Conservation (phyloP, 2,113 vertebrate genomes). For the Oreocharis arfaki region DNA sequence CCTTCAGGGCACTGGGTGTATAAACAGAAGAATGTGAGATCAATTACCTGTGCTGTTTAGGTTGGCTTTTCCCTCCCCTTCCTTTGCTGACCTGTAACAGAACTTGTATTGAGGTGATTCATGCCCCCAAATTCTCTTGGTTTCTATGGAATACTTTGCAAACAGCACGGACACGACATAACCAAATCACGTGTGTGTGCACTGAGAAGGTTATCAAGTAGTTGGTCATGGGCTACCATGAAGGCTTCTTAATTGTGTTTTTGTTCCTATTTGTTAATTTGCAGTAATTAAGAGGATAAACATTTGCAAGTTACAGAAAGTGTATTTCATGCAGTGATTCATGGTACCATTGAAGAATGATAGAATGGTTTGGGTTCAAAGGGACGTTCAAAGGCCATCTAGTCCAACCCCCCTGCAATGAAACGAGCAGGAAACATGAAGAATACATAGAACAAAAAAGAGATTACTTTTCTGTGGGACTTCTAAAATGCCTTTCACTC, state of each 20-base stretch:
- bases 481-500: neutral
- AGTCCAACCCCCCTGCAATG: neutral
- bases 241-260: neutral
- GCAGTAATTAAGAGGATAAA: neutral
- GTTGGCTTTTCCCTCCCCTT: neutral
- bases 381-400: neutral
- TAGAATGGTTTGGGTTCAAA: neutral
- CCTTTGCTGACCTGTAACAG: slow-evolving; percentile 25
- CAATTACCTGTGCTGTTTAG: slow-evolving; percentile 10
- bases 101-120: neutral
- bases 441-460: neutral
- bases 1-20: neutral
- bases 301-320: neutral
- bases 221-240: neutral
- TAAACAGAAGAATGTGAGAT: slow-evolving; percentile 31
- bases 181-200: neutral
- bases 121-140: neutral
- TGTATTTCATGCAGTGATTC: neutral
- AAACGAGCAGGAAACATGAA: neutral
- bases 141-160: slow-evolving; percentile 34
- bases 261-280: neutral
- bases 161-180: neutral
- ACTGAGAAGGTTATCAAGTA: neutral
- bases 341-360: neutral
- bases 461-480: neutral